phyloP scores from a whole-genome alignment of 1,140 invertebrate genomes.

The Chlorops oryzae region DNA sequence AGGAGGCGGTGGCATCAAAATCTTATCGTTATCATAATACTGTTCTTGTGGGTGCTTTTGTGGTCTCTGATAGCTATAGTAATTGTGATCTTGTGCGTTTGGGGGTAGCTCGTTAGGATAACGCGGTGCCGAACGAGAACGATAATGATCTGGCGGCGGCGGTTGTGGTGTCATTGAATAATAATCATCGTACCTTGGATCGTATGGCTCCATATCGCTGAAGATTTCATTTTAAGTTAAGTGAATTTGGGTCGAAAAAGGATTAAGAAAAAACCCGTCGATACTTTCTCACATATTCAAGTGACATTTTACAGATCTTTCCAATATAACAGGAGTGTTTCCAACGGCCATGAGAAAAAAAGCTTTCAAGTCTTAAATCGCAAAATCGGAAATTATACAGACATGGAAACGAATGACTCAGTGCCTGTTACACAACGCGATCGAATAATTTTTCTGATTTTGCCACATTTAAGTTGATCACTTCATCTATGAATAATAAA shows the following conservation, averaged over 20 bases:
- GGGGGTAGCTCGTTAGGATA: constrained; percentile 36
- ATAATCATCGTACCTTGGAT: constrained; percentile 39
- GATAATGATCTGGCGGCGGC: constrained; percentile 18
- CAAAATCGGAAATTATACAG: background rate
- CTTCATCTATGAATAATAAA: too few species aligned
- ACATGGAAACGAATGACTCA: too few species aligned
- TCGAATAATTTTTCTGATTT: too few species aligned
- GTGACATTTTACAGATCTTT: background rate
- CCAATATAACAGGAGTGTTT: too few species aligned
- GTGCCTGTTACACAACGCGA: too few species aligned
- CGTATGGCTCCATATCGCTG: constrained; percentile 48
- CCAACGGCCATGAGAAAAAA: too few species aligned
- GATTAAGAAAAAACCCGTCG: too few species aligned
- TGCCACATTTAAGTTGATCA: too few species aligned
- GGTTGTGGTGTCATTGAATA: constrained; percentile 32
- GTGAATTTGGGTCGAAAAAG: background rate
- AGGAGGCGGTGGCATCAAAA: constrained; percentile 26
- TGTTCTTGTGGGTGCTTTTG: constrained; percentile 17
- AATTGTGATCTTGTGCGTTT: constrained; percentile 30
- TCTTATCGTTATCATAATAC: constrained; percentile 36
- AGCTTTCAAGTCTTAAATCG: background rate
- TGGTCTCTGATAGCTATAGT: constrained; percentile 23
- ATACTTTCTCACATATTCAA: background rate
- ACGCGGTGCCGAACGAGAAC: constrained; percentile 34
- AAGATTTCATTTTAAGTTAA: constrained; percentile 14